Evolutionary conservation across 2,888 invertebrate species (phyloP), one percentile per base, ranked within the genome.

Genomic region (Trypoxylon attenuatum): DNA sequence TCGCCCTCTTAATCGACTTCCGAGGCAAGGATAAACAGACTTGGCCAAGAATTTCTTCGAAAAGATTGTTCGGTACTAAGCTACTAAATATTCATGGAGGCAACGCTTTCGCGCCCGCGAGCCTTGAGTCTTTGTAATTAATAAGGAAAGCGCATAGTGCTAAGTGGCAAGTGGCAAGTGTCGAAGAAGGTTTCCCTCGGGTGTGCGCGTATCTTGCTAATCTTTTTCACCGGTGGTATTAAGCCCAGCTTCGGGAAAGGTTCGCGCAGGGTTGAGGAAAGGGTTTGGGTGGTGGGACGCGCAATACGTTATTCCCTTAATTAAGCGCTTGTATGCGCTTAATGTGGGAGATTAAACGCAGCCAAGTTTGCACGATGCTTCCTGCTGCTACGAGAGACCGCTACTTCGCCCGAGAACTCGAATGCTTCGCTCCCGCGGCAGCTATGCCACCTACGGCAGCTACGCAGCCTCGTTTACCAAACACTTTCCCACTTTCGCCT

Each of bases 271-370:
- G n/a, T 39, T n/a, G 5, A 15, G 5, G 5, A n/a, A 39, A 39
- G n/a, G 39, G 10, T 1, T 13, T 13, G 19, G 6, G 18, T 13
- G 29, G 51, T 41, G 46, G 39, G 50, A 67, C 65, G 59, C 58
- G 76, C 73, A 55, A 73, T 73, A 72, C 75, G 80, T 83, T 81
- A 77, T 76, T 77, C 69, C 70, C 78, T 83, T 85, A 85, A 86
- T 86, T 85, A 84, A 85, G 79, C 74, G 74, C 78, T 80, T 77
- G 79, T 77, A 78, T 79, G 67, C 61, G 59, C 62, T 55, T 71
- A 74, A 77, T 52, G 49, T 55, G 23, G 50, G 39, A 66, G 73
- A 75, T 74, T 77, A 72, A 71, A 60, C 58, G 71, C 56, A 59
- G 59, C 69, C 68, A 74, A 79, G 71, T 76, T 77, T 63, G 55